Percentiles rank a stretch among this genome's conserved stretches.
Evolutionary conservation across 1,140 invertebrate species (phyloP).

Genomic region (Panagrolaimus sp.): DNA sequence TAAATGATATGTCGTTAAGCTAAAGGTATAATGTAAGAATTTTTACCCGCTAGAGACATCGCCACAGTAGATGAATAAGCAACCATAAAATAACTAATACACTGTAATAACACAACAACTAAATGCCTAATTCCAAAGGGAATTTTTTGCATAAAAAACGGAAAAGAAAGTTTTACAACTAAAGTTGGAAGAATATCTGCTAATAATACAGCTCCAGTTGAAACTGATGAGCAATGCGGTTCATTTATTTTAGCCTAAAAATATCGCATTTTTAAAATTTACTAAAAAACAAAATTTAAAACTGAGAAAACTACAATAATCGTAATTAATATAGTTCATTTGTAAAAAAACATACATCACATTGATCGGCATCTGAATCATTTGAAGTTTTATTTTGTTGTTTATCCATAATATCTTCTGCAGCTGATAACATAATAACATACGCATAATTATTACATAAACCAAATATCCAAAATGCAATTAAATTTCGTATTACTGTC

Average conservation of each 20-base stretch:
- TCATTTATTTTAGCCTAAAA: slow-evolving; percentile 8
- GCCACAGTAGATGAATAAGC: slow-evolving; percentile 28
- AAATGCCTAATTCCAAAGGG: slow-evolving; percentile 39
- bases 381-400: neutral
- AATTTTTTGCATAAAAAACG: slow-evolving; percentile 44
- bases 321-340: neutral
- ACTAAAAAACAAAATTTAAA: neutral
- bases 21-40: no score
- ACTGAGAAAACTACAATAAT: no score
- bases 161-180: slow-evolving; percentile 35
- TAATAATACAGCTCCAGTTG: slow-evolving; percentile 36
- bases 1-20: no score
- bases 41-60: slow-evolving; percentile 23
- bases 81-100: slow-evolving; percentile 28
- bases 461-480: slow-evolving; percentile 34
- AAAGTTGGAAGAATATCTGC: slow-evolving; percentile 41
- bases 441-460: slow-evolving; percentile 36
- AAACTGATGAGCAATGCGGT: slow-evolving; percentile 1
- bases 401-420: slow-evolving; percentile 34
- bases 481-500: neutral
- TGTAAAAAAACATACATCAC: neutral
- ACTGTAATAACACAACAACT: slow-evolving; percentile 26
- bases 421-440: slow-evolving; percentile 35
- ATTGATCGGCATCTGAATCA: neutral
- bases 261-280: no score